Conservation (phyloP, 2,888 invertebrate species). For the Luperina testacea region DNA sequence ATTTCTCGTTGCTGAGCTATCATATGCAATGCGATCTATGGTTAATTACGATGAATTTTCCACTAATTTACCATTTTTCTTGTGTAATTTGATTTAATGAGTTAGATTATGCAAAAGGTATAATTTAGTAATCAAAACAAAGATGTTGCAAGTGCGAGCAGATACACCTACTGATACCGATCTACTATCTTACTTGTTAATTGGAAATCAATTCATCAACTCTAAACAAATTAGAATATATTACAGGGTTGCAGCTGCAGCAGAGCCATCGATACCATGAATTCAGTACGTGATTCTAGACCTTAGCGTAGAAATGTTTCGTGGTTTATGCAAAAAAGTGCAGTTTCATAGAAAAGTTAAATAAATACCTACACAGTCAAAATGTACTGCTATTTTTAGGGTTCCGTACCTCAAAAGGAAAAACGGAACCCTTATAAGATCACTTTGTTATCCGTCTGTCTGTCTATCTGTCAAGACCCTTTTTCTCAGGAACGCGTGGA, state of each 20-base stretch:
- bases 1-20: constrained; percentile 33
- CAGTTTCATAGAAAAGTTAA: background rate
- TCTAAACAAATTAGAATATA: background rate
- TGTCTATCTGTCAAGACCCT: too few species aligned
- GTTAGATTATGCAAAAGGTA: constrained; percentile 13
- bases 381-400: too few species aligned
- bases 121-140: constrained; percentile 16
- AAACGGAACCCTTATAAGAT: too few species aligned
- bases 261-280: background rate
- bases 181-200: background rate
- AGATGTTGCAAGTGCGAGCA: constrained; percentile 18
- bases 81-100: constrained; percentile 25
- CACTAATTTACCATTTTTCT: constrained; percentile 28
- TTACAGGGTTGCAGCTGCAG: background rate
- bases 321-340: background rate
- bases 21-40: constrained; percentile 28
- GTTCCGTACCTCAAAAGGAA: too few species aligned
- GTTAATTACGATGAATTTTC: constrained; percentile 34
- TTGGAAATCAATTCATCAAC: background rate
- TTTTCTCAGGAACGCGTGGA: too few species aligned
- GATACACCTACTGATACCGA: background rate
- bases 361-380: background rate
- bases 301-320: too few species aligned
- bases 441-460: too few species aligned
- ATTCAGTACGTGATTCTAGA: background rate